These are phyloP conservation scores for Ganaspis brasiliensis DNA, from an alignment of 2,888 invertebrate species.

Conservation along the genomic window DNA sequence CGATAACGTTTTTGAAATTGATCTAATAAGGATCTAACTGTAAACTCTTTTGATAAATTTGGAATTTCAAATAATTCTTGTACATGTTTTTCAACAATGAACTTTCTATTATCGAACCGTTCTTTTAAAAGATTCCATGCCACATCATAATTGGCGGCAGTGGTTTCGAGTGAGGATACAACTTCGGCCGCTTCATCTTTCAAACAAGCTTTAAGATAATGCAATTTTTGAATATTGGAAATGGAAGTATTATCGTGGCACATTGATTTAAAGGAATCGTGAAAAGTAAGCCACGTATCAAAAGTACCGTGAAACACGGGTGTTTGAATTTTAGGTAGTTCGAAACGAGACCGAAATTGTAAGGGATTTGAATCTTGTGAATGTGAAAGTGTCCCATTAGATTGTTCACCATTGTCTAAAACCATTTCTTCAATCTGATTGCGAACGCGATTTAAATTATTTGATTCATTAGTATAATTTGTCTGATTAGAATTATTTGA, in stretches of 20 bases:
- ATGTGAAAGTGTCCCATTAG: background rate
- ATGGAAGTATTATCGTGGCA: conserved; percentile 10
- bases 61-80: conserved; percentile 4
- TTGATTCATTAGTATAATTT: no score
- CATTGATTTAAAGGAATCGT: conserved; percentile 20
- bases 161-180: background rate
- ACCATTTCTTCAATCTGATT: background rate
- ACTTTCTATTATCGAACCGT: conserved; percentile 14
- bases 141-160: background rate
- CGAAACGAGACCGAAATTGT: background rate
- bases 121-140: conserved; percentile 7
- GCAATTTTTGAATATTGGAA: background rate
- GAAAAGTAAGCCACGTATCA: conserved; percentile 15
- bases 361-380: background rate
- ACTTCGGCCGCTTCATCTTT: background rate
- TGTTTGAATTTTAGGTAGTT: background rate
- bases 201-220: background rate
- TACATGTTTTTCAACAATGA: background rate
- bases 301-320: conserved; percentile 11
- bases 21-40: conserved; percentile 14
- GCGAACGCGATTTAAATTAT: no score
- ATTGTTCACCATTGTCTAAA: background rate
- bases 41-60: background rate
- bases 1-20: conserved; percentile 18
- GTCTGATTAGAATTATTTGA: background rate